These are phyloP conservation scores for Nomada ruficornis DNA, from an alignment of 2,888 invertebrate genomes.

Conservation along the genomic window DNA sequence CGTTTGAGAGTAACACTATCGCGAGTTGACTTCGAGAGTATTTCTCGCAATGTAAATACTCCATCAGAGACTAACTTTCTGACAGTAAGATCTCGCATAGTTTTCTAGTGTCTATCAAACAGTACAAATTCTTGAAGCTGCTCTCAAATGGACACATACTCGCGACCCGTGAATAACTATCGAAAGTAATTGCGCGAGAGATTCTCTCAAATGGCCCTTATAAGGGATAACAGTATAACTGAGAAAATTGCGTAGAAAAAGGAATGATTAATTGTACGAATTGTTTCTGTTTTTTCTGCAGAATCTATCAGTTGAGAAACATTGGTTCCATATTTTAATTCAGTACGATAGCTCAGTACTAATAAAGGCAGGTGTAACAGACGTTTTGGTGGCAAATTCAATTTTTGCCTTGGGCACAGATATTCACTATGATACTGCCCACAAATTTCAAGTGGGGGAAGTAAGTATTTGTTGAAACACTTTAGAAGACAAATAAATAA, in stretches of 20 bases:
- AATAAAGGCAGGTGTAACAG: slow-evolving; percentile 80
- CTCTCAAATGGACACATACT: too few relatives aligned
- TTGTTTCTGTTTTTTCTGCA: slow-evolving; percentile 4
- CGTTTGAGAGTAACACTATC: too few relatives aligned
- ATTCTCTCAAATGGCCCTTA: too few relatives aligned
- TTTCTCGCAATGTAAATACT: too few relatives aligned
- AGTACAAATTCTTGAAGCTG: too few relatives aligned
- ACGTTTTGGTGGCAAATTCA: slow-evolving; percentile 85
- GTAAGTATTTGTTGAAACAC: slow-evolving; percentile 73
- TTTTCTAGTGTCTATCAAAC: too few relatives aligned
- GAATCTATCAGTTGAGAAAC: slow-evolving; percentile 32
- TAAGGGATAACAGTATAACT: neutral
- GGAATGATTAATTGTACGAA: neutral
- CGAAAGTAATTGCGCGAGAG: too few relatives aligned
- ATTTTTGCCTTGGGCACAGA: slow-evolving; percentile 84
- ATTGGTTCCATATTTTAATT: slow-evolving; percentile 32
- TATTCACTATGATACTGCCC: slow-evolving; percentile 82
- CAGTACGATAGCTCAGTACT: slow-evolving; percentile 70
- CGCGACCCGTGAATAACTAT: too few relatives aligned
- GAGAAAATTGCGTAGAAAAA: neutral
- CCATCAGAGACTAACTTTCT: too few relatives aligned
- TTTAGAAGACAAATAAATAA: neutral
- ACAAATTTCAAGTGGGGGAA: slow-evolving; percentile 77
- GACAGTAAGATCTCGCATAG: too few relatives aligned
- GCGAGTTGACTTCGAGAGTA: too few relatives aligned